phyloP scores from a whole-genome alignment of 2,888 invertebrate species.

The Aplocera efformata region DNA sequence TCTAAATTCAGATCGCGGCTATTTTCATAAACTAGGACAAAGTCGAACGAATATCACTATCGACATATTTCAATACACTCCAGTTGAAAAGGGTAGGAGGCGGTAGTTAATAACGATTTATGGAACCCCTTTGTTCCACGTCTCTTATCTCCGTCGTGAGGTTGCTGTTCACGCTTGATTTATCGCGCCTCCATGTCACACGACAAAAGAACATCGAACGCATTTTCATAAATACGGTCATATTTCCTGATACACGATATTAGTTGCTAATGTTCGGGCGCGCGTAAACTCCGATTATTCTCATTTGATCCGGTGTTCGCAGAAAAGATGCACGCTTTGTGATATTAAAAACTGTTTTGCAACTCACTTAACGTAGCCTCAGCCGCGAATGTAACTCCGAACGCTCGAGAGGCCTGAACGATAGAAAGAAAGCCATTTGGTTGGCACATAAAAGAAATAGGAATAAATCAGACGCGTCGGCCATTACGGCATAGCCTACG shows the following conservation, averaged over 20 bases:
- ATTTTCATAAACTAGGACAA: slow-evolving; percentile 31
- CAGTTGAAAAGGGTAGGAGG: slow-evolving; percentile 58
- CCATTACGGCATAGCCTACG: slow-evolving; percentile 62
- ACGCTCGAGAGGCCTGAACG: slow-evolving; percentile 38
- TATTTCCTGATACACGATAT: slow-evolving; percentile 17
- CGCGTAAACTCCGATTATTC: slow-evolving; percentile 21
- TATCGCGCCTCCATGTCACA: slow-evolving; percentile 57
- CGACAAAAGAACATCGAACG: slow-evolving; percentile 48
- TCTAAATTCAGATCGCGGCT: slow-evolving; percentile 25
- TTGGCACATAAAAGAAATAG: slow-evolving; percentile 73
- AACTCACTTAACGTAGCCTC: slow-evolving; percentile 47
- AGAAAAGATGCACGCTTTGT: slow-evolving; percentile 50
- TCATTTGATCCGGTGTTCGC: slow-evolving; percentile 18
- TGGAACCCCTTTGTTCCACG: slow-evolving; percentile 73
- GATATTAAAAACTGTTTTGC: slow-evolving; percentile 50
- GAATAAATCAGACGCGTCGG: slow-evolving; percentile 72
- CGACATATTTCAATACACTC: slow-evolving; percentile 48
- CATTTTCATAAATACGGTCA: slow-evolving; percentile 34
- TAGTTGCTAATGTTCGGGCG: slow-evolving; percentile 18
- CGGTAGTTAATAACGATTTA: slow-evolving; percentile 76
- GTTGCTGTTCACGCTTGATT: slow-evolving; percentile 72
- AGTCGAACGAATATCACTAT: slow-evolving; percentile 36
- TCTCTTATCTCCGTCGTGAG: slow-evolving; percentile 68
- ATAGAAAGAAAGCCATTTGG: slow-evolving; percentile 67
- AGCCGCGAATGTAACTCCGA: slow-evolving; percentile 46